These are phyloP conservation scores for Psittacula cyanocephala DNA, from an alignment of 2,113 vertebrate species.

Conservation along the genomic window DNA sequence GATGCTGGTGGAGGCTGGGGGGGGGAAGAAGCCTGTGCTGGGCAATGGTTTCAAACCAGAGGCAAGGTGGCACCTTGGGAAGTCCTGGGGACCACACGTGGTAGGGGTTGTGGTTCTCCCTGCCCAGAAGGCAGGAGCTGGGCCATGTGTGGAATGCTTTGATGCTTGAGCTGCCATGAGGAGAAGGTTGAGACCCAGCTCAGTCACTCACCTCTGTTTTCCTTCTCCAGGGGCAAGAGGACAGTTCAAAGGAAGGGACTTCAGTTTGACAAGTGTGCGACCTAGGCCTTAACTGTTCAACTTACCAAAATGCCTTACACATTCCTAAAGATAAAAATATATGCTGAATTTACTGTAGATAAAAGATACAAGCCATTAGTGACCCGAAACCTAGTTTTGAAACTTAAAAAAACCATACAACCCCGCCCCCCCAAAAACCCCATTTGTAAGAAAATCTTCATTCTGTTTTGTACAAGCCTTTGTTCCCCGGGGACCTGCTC, in stretches of 20 bases:
- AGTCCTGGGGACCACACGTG: fast-evolving
- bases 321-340: constrained; percentile 76
- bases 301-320: constrained; percentile 84
- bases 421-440: not conserved
- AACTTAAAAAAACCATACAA: not conserved
- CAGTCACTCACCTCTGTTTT: not conserved
- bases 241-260: constrained; percentile 74
- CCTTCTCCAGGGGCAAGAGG: constrained; percentile 66
- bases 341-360: constrained; percentile 70
- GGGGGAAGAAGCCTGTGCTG: not conserved
- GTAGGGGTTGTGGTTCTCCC: not conserved
- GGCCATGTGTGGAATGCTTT: not conserved
- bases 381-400: constrained; percentile 59
- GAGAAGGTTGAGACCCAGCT: not conserved
- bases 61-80: not conserved
- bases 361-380: constrained; percentile 65
- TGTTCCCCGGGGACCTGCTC: constrained; percentile 7
- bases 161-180: not conserved
- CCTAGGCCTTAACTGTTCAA: constrained; percentile 62
- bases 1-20: not conserved
- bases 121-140: not conserved
- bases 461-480: constrained; percentile 60
- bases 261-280: constrained; percentile 74
- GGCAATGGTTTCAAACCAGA: not conserved
- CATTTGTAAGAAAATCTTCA: constrained; percentile 56